Base-by-base conservation (phyloP, 2,888 invertebrate species). In the Syritta pipiens region DNA sequence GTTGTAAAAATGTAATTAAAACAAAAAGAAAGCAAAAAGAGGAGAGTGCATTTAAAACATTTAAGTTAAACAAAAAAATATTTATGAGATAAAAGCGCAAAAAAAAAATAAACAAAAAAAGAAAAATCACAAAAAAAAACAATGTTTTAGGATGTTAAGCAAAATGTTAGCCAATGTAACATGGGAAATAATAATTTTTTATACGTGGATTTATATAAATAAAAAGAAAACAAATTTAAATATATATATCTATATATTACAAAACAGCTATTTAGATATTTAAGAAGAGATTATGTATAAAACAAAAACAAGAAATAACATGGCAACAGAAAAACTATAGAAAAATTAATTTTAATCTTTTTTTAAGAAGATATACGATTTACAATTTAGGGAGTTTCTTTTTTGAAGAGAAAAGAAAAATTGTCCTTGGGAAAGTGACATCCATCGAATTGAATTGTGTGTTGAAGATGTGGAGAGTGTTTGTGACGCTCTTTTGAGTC, bases 1-100 rank as follows among this genome's bases (percentile, higher is more conserved):
- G 59, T 68, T 72, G 81, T 65, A 76, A 76, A 67, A 79, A 79
- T 63, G 51, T 67, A 67, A 48, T 28, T 67, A 67, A 60, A 63
- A 59, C 19, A n/a, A n/a, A n/a, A n/a, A n/a, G n/a, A n/a, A n/a
- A n/a, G n/a, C n/a, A n/a, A n/a, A n/a, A n/a, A n/a, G n/a, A n/a
- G n/a, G 59, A 71, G 40, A 44, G 51, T 72, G 65, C 46, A 65
- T 72, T 72, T 72, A 49, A 59, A 42, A 55, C n/a, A n/a, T 42
- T 76, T 72, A 71, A 77, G 51, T 77, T 77, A 60, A 55, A 53
- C 35, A 76, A 63, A 57, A 14, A 37, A 17, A n/a, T 9, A 37
- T 65, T 65, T 35, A 57, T 57, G 42, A 72, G 67, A 67, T 49
- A 26, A 63, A 63, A 48, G 28, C 69, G 51, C 60, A 60, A 69